A percentile compares a stretch with the other conserved stretches of the same genome.
Evolutionary conservation across 2,888 invertebrate species (phyloP).

Genomic region (Pediacus dermestoides): DNA sequence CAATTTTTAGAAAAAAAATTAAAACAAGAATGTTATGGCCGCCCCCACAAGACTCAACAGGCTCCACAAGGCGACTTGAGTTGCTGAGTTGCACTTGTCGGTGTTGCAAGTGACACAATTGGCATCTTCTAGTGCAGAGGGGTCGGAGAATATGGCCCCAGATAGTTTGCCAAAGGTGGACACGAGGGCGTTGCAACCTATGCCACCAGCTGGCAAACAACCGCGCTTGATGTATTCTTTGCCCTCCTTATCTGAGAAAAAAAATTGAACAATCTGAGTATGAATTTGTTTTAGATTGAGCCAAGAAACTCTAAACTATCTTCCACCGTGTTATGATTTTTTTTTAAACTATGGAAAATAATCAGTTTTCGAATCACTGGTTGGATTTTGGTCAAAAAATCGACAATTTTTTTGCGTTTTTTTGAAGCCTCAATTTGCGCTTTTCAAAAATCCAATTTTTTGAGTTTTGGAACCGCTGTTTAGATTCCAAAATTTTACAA

Average conservation of each 20-base stretch:
- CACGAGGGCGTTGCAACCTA: slow-evolving; percentile 37
- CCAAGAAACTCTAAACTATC: too few species aligned
- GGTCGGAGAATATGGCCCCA: slow-evolving; percentile 22
- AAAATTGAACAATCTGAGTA: neutral
- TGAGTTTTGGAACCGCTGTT: neutral
- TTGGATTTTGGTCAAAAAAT: too few species aligned
- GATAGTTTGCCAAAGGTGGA: slow-evolving; percentile 25
- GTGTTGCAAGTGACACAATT: slow-evolving; percentile 39
- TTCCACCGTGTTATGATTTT: too few species aligned
- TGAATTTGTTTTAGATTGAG: neutral
- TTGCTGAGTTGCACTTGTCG: slow-evolving; percentile 43
- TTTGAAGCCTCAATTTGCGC: too few species aligned
- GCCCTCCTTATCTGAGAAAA: slow-evolving; percentile 38
- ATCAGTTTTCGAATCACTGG: too few species aligned
- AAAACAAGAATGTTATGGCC: slow-evolving; percentile 37
- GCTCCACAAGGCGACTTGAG: slow-evolving; percentile 27
- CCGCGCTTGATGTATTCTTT: slow-evolving; percentile 37
- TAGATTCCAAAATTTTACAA: neutral
- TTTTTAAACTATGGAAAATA: too few species aligned
- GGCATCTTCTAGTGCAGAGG: slow-evolving; percentile 26
- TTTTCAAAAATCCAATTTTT: slow-evolving; percentile 1
- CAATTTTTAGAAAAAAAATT: too few species aligned
- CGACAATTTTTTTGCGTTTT: too few species aligned
- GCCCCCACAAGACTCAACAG: slow-evolving; percentile 36
- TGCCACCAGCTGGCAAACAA: slow-evolving; percentile 33